A percentile compares a stretch with the other conserved stretches of the same genome.
Evolutionary conservation across 2,797 vertebrate genomes (phyloP).

Genomic region (Hydrocynus forskahlii): DNA sequence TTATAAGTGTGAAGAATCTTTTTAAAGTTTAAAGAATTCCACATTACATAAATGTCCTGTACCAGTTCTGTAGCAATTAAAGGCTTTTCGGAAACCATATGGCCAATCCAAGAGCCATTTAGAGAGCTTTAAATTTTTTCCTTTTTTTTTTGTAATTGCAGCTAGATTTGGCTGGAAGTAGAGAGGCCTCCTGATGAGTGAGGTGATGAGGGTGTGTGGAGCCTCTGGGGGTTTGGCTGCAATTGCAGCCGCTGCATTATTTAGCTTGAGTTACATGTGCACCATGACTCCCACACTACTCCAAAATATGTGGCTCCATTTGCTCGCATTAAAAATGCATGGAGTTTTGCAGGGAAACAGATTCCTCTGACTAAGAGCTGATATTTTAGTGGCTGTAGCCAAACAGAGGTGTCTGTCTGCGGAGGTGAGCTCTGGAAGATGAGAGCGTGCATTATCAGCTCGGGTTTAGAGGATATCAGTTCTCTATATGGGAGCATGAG

Average conservation of each 20-base stretch:
- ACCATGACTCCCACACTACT: slow-evolving; percentile 49
- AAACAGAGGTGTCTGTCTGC: slow-evolving; percentile 16
- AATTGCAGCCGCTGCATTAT: slow-evolving; percentile 67
- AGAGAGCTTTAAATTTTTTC: not conserved
- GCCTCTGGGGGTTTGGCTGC: slow-evolving; percentile 46
- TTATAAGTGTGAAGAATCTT: too few species aligned
- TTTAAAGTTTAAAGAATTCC: too few species aligned
- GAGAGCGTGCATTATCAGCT: slow-evolving; percentile 23
- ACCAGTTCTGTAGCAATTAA: too few species aligned
- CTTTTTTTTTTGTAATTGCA: slow-evolving; percentile 2
- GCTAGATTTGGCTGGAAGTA: slow-evolving; percentile 22
- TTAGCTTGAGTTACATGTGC: slow-evolving; percentile 57
- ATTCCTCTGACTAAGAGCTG: slow-evolving; percentile 48
- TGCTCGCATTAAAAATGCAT: slow-evolving; percentile 67
- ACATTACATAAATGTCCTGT: too few species aligned
- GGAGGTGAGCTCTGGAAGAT: not conserved
- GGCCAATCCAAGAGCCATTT: not conserved
- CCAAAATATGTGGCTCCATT: slow-evolving; percentile 57
- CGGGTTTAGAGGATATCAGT: slow-evolving; percentile 20
- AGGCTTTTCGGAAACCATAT: not conserved
- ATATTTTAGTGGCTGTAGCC: slow-evolving; percentile 51
- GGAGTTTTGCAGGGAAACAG: slow-evolving; percentile 43
- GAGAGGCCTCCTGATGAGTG: slow-evolving; percentile 33
- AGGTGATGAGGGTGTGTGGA: slow-evolving; percentile 31
- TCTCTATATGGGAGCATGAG: not conserved